These are phyloP conservation scores for Pangasianodon hypophthalmus DNA, from an alignment of 2,113 vertebrate species.

Conservation along the genomic window DNA sequence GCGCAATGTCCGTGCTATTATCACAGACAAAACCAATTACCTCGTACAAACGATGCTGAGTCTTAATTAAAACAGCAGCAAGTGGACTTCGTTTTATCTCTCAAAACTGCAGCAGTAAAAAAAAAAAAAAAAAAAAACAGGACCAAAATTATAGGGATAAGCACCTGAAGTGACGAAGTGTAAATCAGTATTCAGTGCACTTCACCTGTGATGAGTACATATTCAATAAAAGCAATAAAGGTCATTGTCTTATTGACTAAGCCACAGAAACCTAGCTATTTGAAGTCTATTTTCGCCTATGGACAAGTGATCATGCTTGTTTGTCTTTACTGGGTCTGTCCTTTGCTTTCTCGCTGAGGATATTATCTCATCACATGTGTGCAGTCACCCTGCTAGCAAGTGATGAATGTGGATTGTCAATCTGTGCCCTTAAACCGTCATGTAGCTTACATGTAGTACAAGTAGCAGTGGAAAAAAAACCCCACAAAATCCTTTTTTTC, in stretches of 20 bases:
- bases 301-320: conserved; percentile 17
- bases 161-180: background rate
- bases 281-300: background rate
- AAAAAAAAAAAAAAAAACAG: background rate
- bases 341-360: conserved; percentile 1
- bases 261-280: background rate
- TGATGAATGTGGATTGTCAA: conserved; percentile 39
- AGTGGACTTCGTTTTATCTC: background rate
- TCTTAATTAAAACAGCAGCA: conserved; percentile 34
- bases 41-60: conserved; percentile 17
- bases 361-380: conserved; percentile 16
- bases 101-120: background rate
- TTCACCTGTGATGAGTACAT: conserved; percentile 18
- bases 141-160: background rate
- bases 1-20: conserved; percentile 44
- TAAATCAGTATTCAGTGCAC: conserved; percentile 1
- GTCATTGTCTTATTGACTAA: background rate
- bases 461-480: background rate
- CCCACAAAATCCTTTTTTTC: background rate
- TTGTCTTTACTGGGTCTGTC: conserved; percentile 12
- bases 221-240: conserved; percentile 27
- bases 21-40: conserved; percentile 28
- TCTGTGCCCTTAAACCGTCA: background rate
- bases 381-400: background rate
- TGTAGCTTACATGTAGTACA: background rate